These are phyloP conservation scores for Acronicta leporina DNA, from an alignment of 2,888 invertebrate genomes.

Conservation along the genomic window DNA sequence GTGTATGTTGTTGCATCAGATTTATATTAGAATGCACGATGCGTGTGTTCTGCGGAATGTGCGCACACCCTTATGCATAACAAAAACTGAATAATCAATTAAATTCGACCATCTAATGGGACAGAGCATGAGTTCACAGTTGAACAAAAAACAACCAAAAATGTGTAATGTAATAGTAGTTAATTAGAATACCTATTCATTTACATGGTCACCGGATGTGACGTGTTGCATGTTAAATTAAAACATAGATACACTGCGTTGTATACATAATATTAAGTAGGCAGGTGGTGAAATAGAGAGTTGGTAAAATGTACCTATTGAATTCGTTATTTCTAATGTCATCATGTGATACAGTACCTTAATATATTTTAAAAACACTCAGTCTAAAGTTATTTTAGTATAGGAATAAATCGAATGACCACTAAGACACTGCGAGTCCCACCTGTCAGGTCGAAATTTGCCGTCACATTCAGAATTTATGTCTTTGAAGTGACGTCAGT, in stretches of 20 bases:
- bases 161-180: conserved; percentile 11
- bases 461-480: too few species aligned
- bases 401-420: too few species aligned
- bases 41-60: conserved; percentile 21
- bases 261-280: not conserved
- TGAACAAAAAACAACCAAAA: conserved; percentile 18
- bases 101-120: conserved; percentile 13
- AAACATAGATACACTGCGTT: conserved; percentile 4
- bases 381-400: too few species aligned
- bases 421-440: too few species aligned
- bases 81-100: conserved; percentile 20
- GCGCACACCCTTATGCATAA: conserved; percentile 18
- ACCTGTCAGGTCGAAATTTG: too few species aligned
- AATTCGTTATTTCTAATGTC: too few species aligned
- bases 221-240: conserved; percentile 16
- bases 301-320: too few species aligned
- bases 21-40: conserved; percentile 24
- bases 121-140: conserved; percentile 10
- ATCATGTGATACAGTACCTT: too few species aligned
- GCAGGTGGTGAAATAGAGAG: not conserved
- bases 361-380: too few species aligned
- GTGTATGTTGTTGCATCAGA: conserved; percentile 23
- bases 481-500: too few species aligned
- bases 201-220: conserved; percentile 39
- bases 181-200: conserved; percentile 38